Evolutionary conservation across 2,113 vertebrate genomes (phyloP), one percentile per base, ranked within the genome.

Genomic region (Xenus cinereus): DNA sequence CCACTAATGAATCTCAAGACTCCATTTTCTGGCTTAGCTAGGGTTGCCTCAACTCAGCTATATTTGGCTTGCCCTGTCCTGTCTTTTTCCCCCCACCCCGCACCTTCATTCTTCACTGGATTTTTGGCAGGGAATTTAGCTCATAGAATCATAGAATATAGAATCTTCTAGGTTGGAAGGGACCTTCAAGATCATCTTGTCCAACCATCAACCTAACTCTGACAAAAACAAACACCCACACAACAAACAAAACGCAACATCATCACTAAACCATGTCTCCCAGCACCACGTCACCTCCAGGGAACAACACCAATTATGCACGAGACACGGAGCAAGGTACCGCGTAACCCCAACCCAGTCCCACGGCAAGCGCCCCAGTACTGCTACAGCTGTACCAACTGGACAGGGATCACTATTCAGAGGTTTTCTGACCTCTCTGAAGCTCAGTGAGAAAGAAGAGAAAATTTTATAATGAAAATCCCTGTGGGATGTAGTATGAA

Each of bases 311-410:
- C 39, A 60, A 27, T 20, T 14, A 43, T 3, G 12, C 30, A 59
- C 0, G 0, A 54, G n/a, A 23, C 62, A 48, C 0, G 0, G 30
- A n/a, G 63, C n/a, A 53, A 51, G 17, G 32, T 37, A 35, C 26
- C 14, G 23, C 6, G 8, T 32, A 54, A 50, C 17, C 28, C 39
- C 33, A 56, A 30, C 10, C 12, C 62, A 48, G 33, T 26, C 6
- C 48, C 51, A 50, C 4, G 16, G 12, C 39, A 50, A 71, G 30
- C 11, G 35, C 8, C 32, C 28, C 62, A 35, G 41, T 17, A 57
- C 54, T 33, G 46, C 50, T 76, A 24, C 5, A 51, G 57, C 18
- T 68, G 28, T 45, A 63, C 30, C 54, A 56, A 23, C 28, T 5
- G 4, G 20, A 51, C 17, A 27, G 22, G 14, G 32, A 87, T 89